phyloP scores from a whole-genome alignment of 2,888 invertebrate species.

The Cantharis nigra region DNA sequence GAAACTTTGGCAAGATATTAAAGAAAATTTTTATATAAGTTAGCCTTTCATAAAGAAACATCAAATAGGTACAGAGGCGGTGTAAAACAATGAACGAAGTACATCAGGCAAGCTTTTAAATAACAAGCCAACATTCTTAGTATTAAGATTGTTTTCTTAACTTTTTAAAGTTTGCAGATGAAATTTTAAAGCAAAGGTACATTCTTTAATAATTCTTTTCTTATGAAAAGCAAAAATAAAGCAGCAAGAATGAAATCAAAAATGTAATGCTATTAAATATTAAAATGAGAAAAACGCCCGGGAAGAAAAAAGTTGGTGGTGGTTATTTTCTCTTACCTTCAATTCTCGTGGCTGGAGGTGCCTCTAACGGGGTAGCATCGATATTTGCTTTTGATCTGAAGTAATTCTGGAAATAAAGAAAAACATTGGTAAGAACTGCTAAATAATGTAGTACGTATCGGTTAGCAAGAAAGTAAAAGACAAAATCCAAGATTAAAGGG shows the following conservation, averaged over 20 bases:
- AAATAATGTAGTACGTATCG: slow-evolving; percentile 2
- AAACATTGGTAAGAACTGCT: slow-evolving; percentile 1
- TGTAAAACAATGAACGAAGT: slow-evolving; percentile 44
- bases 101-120: slow-evolving; percentile 42
- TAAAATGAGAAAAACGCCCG: slow-evolving; percentile 2
- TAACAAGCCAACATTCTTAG: slow-evolving; percentile 47
- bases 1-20: slow-evolving; percentile 40
- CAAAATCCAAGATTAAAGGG: slow-evolving; percentile 30
- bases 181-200: slow-evolving; percentile 48
- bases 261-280: slow-evolving; percentile 36
- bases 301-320: slow-evolving; percentile 7
- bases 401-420: slow-evolving; percentile 44
- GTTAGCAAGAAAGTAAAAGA: slow-evolving; percentile 4
- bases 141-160: slow-evolving; percentile 50
- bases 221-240: slow-evolving; percentile 37
- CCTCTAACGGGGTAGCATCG: slow-evolving; percentile 43
- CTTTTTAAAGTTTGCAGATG: slow-evolving; percentile 47
- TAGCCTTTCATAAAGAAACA: slow-evolving; percentile 47
- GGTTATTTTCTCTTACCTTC: slow-evolving; percentile 45
- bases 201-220: slow-evolving; percentile 45
- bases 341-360: slow-evolving; percentile 45
- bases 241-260: slow-evolving; percentile 41
- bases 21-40: slow-evolving; percentile 53
- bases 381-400: slow-evolving; percentile 40
- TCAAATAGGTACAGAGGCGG: slow-evolving; percentile 44